Evolutionary conservation across 2,888 invertebrate species (phyloP).

Genomic region (Aricia artaxerxes): DNA sequence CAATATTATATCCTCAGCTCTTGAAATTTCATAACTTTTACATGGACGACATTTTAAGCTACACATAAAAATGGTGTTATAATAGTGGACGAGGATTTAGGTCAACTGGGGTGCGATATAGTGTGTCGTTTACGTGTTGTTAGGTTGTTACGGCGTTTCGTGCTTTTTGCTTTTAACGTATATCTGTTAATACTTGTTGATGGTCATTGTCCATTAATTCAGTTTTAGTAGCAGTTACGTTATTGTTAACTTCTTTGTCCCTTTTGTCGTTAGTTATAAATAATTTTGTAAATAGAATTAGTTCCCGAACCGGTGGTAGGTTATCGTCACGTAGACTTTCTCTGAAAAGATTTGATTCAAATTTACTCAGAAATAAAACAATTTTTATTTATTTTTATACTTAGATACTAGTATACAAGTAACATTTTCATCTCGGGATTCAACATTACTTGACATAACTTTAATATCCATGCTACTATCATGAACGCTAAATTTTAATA

Average conservation of each 20-base stretch:
- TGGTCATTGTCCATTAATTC: background rate
- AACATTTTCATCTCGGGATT: no score
- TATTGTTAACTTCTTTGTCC: background rate
- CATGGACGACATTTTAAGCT: background rate
- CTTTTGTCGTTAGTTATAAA: no score
- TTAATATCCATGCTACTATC: no score
- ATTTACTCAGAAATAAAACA: no score
- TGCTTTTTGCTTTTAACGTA: slow-evolving; percentile 18
- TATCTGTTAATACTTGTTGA: slow-evolving; percentile 1
- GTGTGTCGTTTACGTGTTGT: slow-evolving; percentile 26
- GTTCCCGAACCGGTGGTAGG: no score
- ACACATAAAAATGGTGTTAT: background rate
- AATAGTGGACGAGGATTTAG: slow-evolving; percentile 23
- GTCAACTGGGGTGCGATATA: slow-evolving; percentile 30
- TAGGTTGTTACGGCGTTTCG: slow-evolving; percentile 13
- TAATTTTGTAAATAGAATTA: no score
- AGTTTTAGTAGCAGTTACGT: background rate
- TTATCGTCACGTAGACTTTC: no score
- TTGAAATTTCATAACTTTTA: background rate
- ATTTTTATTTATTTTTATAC: no score
- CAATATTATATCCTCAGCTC: background rate
- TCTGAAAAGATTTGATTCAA: no score
- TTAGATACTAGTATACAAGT: no score
- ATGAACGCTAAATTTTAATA: no score
- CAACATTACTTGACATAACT: no score